These are phyloP conservation scores for Neuroscelio doddi DNA, from an alignment of 2,888 invertebrate genomes.

Conservation along the genomic window DNA sequence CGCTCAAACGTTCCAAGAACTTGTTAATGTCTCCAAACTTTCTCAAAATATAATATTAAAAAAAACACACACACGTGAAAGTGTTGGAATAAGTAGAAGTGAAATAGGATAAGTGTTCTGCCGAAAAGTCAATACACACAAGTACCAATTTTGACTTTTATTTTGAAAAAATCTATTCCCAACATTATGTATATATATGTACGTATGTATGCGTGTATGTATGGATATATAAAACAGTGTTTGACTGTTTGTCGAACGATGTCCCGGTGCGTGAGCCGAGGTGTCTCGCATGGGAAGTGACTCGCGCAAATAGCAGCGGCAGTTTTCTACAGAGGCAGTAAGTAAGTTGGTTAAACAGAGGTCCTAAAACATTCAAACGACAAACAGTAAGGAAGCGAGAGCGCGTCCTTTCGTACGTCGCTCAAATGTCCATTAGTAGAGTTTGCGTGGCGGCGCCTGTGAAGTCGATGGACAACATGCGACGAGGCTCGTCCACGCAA, in stretches of 20 bases:
- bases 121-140: too few relatives aligned
- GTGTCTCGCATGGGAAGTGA: conserved; percentile 34
- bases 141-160: too few relatives aligned
- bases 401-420: conserved; percentile 43
- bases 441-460: conserved; percentile 71
- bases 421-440: conserved; percentile 68
- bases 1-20: too few relatives aligned
- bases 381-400: conserved; percentile 65
- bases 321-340: conserved; percentile 67
- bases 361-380: conserved; percentile 71
- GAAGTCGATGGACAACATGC: conserved; percentile 63
- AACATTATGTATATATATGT: too few relatives aligned
- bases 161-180: too few relatives aligned
- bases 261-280: conserved; percentile 39
- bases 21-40: too few relatives aligned
- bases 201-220: conserved; percentile 13
- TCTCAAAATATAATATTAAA: too few relatives aligned
- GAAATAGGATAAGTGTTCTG: too few relatives aligned
- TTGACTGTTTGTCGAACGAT: conserved; percentile 34
- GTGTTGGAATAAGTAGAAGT: too few relatives aligned
- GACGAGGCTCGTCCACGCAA: conserved; percentile 48
- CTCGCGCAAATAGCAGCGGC: conserved; percentile 52
- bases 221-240: conserved; percentile 29
- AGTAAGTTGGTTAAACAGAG: conserved; percentile 69
- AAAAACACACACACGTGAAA: too few relatives aligned